phyloP scores from a whole-genome alignment of 1,140 invertebrate species.

The Euschistus heros region DNA sequence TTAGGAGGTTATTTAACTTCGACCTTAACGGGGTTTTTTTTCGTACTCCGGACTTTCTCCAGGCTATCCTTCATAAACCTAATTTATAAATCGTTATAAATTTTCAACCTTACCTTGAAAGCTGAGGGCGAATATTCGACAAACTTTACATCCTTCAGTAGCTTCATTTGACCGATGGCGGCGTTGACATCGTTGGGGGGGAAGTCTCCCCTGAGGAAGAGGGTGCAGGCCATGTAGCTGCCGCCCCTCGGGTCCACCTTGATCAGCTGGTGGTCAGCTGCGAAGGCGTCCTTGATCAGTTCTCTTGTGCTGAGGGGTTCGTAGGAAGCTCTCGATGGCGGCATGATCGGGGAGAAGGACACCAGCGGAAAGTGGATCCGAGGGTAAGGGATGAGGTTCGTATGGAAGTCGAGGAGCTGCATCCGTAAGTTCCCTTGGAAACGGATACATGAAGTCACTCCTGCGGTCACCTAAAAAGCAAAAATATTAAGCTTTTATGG shows the following conservation, averaged over 20 bases:
- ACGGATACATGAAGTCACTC: constrained; percentile 43
- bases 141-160: constrained; percentile 73
- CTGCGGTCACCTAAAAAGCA: constrained; percentile 36
- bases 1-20: too few species aligned
- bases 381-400: constrained; percentile 53
- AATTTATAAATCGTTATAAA: constrained; percentile 34
- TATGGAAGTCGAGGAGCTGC: constrained; percentile 55
- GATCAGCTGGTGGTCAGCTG: constrained; percentile 44
- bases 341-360: constrained; percentile 73
- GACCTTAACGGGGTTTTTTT: too few species aligned
- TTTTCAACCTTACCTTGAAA: constrained; percentile 64
- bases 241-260: constrained; percentile 50
- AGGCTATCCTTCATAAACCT: too few species aligned
- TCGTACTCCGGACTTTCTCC: too few species aligned
- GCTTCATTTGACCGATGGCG: constrained; percentile 75
- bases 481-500: too few species aligned
- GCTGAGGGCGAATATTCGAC: constrained; percentile 62
- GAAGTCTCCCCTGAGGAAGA: constrained; percentile 49
- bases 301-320: constrained; percentile 56
- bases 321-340: constrained; percentile 69
- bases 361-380: constrained; percentile 52
- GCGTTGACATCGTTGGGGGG: constrained; percentile 72
- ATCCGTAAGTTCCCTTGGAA: constrained; percentile 53
- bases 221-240: constrained; percentile 54
- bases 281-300: constrained; percentile 35